A percentile compares a stretch with the other conserved stretches of the same genome.
Evolutionary conservation across 2,113 vertebrate species (phyloP).

Genomic region (Anoura caudifer): DNA sequence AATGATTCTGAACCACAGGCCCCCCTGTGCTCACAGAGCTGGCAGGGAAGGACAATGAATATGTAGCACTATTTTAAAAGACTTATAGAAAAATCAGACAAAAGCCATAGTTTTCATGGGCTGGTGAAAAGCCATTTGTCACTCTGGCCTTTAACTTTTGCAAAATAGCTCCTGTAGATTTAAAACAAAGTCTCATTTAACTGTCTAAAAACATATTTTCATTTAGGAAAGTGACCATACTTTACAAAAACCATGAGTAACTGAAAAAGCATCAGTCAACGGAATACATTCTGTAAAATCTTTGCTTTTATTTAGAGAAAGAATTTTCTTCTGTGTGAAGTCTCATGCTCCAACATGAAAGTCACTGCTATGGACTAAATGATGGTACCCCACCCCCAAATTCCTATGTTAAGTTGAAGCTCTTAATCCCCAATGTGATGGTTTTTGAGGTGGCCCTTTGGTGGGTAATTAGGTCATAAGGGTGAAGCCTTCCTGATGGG

Average conservation of each 20-base stretch:
- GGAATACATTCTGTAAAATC: background rate
- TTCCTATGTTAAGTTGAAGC: background rate
- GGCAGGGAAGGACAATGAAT: background rate
- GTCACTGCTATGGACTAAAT: background rate
- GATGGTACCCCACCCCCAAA: background rate
- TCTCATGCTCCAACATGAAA: background rate
- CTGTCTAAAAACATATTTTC: background rate
- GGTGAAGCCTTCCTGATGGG: background rate
- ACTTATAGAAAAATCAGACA: background rate
- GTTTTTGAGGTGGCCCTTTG: background rate
- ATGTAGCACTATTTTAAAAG: background rate
- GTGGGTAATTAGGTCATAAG: background rate
- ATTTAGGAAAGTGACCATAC: background rate
- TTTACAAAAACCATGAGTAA: background rate
- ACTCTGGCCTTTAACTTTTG: conserved; percentile 9
- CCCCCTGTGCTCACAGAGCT: background rate
- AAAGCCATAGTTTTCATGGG: background rate
- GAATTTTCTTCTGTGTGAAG: background rate
- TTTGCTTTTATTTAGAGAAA: conserved; percentile 8
- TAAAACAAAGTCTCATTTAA: background rate
- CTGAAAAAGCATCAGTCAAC: background rate
- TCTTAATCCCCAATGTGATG: background rate
- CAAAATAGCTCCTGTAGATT: background rate
- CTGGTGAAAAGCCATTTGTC: background rate
- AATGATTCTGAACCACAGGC: background rate